phyloP scores from a whole-genome alignment of 2,888 invertebrate species.

The Callyntrura sp. region DNA sequence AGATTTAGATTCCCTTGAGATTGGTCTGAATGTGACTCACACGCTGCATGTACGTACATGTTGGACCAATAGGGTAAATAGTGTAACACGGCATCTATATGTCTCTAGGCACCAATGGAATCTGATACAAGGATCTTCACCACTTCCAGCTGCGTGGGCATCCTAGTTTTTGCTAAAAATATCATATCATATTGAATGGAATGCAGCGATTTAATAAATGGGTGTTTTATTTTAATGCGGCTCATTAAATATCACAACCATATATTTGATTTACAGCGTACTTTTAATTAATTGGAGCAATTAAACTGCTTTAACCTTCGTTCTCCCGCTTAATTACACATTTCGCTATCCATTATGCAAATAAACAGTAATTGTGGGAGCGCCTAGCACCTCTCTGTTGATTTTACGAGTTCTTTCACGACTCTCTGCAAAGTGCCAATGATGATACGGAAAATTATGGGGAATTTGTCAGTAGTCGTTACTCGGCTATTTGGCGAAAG shows the following conservation, averaged over 20 bases:
- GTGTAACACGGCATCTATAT: too few relatives aligned
- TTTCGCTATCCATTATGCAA: constrained; percentile 9
- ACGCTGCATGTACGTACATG: too few relatives aligned
- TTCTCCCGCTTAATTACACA: constrained; percentile 28
- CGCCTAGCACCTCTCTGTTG: too few relatives aligned
- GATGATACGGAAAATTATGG: not conserved
- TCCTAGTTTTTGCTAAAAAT: too few relatives aligned
- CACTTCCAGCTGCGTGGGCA: constrained; percentile 44
- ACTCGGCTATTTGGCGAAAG: too few relatives aligned
- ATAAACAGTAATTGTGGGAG: constrained; percentile 12
- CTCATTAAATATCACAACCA: too few relatives aligned
- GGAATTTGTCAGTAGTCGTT: constrained; percentile 18
- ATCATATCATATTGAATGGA: too few relatives aligned
- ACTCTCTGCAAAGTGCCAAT: not conserved
- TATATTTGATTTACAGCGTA: constrained; percentile 15
- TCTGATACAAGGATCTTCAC: constrained; percentile 42
- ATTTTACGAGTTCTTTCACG: too few relatives aligned
- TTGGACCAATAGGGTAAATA: not conserved
- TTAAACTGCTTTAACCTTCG: constrained; percentile 34
- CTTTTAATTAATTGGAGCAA: constrained; percentile 49
- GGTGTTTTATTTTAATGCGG: too few relatives aligned
- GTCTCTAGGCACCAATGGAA: not conserved
- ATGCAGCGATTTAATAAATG: too few relatives aligned
- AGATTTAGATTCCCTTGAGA: constrained; percentile 28
- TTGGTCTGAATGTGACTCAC: not conserved